These are phyloP conservation scores for Atrichornis clamosus DNA, from an alignment of 2,113 vertebrate species.

Conservation along the genomic window DNA sequence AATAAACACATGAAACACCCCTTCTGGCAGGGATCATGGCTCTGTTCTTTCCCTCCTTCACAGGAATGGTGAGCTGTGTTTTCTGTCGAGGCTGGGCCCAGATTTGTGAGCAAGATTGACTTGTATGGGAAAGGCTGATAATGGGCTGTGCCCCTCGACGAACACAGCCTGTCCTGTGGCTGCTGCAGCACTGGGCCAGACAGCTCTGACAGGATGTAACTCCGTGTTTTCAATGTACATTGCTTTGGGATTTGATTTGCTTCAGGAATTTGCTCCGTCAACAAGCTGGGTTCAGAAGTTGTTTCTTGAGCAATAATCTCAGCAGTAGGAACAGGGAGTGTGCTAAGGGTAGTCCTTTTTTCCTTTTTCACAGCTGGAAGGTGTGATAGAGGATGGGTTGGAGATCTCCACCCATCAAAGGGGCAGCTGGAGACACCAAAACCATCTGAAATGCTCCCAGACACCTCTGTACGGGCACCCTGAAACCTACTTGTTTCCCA, in stretches of 20 bases:
- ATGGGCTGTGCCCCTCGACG: neutral
- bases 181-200: fast-evolving
- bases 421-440: neutral
- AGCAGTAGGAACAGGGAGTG: neutral
- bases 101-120: neutral
- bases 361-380: neutral
- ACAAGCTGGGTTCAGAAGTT: neutral
- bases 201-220: neutral
- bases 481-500: neutral
- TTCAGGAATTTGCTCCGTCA: neutral
- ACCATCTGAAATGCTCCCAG: neutral
- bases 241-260: neutral
- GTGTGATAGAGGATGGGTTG: neutral
- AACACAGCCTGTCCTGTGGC: neutral
- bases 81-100: neutral
- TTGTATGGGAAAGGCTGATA: neutral
- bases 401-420: neutral
- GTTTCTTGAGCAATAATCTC: neutral
- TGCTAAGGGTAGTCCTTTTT: neutral
- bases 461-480: neutral
- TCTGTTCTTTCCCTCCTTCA: neutral
- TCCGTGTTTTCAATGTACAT: fast-evolving
- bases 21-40: neutral
- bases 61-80: neutral
- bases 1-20: fast-evolving